These are phyloP conservation scores for Torymus auratus DNA, from an alignment of 2,888 invertebrate species.

Conservation along the genomic window DNA sequence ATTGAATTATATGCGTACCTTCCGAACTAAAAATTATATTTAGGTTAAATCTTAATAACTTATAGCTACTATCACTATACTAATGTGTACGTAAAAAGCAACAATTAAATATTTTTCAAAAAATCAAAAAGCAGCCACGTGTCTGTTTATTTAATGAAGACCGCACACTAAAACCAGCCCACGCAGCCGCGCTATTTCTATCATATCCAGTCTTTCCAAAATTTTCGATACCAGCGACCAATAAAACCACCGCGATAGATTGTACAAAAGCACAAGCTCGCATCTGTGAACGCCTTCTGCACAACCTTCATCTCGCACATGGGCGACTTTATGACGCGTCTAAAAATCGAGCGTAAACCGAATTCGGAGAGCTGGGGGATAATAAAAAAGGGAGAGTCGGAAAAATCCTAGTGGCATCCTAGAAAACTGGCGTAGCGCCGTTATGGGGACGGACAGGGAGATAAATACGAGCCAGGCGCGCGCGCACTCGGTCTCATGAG, in stretches of 20 bases:
- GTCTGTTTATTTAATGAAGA: too few species aligned
- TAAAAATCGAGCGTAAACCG: slow-evolving; percentile 35
- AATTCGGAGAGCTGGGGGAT: neutral
- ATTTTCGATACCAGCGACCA: neutral
- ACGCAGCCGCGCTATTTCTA: too few species aligned
- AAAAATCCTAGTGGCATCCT: too few species aligned
- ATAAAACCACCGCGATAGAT: slow-evolving; percentile 18
- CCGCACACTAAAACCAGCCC: too few species aligned
- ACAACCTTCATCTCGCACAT: neutral
- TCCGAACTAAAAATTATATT: too few species aligned
- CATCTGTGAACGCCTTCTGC: slow-evolving; percentile 13
- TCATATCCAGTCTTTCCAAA: neutral
- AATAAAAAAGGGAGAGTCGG: neutral
- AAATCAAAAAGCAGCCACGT: too few species aligned
- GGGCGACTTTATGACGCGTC: slow-evolving; percentile 30
- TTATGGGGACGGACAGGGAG: neutral
- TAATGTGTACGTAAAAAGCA: too few species aligned
- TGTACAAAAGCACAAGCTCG: slow-evolving; percentile 8
- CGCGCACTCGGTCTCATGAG: neutral
- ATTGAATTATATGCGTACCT: too few species aligned
- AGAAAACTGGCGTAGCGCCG: neutral
- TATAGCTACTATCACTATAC: too few species aligned
- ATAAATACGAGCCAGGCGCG: slow-evolving; percentile 8
- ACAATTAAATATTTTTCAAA: too few species aligned
- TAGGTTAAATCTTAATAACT: too few species aligned